Percentiles rank a stretch among this genome's conserved stretches.
Evolutionary conservation across 1,140 invertebrate genomes (phyloP).

Genomic region (Leguminivora glycinivorella): DNA sequence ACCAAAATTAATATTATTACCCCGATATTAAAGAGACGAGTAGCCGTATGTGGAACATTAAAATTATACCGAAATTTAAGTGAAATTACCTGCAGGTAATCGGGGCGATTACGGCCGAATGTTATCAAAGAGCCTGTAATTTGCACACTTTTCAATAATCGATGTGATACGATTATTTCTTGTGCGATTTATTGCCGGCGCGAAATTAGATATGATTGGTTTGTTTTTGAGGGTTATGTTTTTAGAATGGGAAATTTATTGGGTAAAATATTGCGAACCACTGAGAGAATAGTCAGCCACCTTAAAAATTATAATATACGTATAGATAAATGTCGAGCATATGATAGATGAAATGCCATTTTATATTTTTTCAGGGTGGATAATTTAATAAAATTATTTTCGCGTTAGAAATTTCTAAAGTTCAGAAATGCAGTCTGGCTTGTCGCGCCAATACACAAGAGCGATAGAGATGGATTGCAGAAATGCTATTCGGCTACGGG

Average conservation of each 20-base stretch:
- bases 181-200: conserved; percentile 11
- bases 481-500: too few species aligned
- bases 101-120: conserved; percentile 38
- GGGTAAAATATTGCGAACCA: neutral
- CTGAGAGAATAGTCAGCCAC: neutral
- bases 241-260: neutral
- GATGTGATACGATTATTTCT: conserved; percentile 38
- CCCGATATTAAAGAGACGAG: conserved; percentile 20
- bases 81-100: conserved; percentile 40
- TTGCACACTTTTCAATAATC: conserved; percentile 53
- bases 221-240: neutral
- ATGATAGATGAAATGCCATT: too few species aligned
- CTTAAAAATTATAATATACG: too few species aligned
- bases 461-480: too few species aligned
- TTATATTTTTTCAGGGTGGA: too few species aligned
- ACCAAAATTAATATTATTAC: conserved; percentile 27
- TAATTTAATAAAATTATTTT: too few species aligned
- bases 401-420: too few species aligned
- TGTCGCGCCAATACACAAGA: too few species aligned
- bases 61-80: conserved; percentile 45
- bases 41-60: conserved; percentile 36
- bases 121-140: conserved; percentile 44
- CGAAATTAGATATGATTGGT: conserved; percentile 15
- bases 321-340: too few species aligned
- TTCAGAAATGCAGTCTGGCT: too few species aligned